Base-by-base conservation (phyloP, 2,888 invertebrate species). In the Trachelus iudaicus region DNA sequence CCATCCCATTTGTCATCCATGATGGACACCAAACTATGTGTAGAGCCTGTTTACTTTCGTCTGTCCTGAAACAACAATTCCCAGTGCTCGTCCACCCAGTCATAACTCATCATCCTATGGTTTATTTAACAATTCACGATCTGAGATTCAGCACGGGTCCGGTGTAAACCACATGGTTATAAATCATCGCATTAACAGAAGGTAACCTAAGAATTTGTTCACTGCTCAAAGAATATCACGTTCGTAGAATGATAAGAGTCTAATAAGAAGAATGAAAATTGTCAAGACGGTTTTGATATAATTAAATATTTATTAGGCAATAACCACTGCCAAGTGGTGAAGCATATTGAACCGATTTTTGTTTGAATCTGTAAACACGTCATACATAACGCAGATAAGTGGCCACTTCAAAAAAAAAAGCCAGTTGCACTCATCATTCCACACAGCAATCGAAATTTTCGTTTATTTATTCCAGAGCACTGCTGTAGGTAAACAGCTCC, bases 1-100 rank as follows among this genome's bases (percentile, higher is more conserved):
- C 9, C 56, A 23, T 56, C 56, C 23, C 56, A 15, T 56, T 56
- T 56, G 56, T 56, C 23, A 56, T 56, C 56, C 56, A 56, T 56
- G 56, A 56, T 56, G 56, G 56, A 56, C 56, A 56, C 56, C 56
- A 56, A 56, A 56, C 56, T 56, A 56, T 23, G 23, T 15, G 15
- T 4, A 71, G 35, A 34, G 74, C 34, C 37, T 80, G 76, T 83
- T 82, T 81, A 80, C 75, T 76, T 76, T 74, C 71, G 79, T 37
- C 77, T 75, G 78, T 85, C 86, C 86, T 86, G 85, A 86, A 86
- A 85, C 77, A 86, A 86, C 85, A 86, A 83, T 79, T 79, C 75
- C 69, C 77, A 73, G 78, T 78, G 80, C 79, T 74, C 74, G 34
- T 80, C 76, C 73, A 73, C 75, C 73, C 77, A 80, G 81, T 75